Base-by-base conservation (phyloP, 2,888 invertebrate genomes). In the Orthosia incerta region DNA sequence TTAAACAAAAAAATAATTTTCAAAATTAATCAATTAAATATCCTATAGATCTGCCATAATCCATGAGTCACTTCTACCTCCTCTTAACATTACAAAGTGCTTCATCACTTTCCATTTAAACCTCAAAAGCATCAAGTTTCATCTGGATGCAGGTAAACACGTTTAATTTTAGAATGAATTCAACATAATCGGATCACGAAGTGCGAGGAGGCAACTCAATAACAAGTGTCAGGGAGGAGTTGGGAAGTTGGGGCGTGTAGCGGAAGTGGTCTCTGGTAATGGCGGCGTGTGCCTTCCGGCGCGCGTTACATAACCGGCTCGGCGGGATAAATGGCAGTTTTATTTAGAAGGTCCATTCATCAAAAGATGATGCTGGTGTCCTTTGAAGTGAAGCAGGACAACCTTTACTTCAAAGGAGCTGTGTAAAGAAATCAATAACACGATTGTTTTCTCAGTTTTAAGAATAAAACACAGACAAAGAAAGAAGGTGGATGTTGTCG, bases 201-300 rank as follows among this genome's bases (percentile, higher is more conserved):
- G 72, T 56, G 71, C 71, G 68, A 81, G 74, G 75, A 62, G n/a
- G 59, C 76, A 87, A 86, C 78, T 83, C 85, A 80, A 84, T 84
- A 86, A 85, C 87, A 85, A 82, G 82, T 86, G 81, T 79, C 82
- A 64, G 71, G 80, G 69, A 77, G 73, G 79, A 87, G 82, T 86
- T 86, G 72, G 74, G 76, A 86, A 88, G 87, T 88, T 86, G 74
- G 63, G 62, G 80, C 74, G 76, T 69, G 74, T 79, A 71, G 62
- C 86, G 88, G 88, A 88, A 87, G 86, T 69, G 85, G 88, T 82
- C 76, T 72, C 53, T 74, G 80, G 85, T 86, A 87, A 88, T 85
- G 80, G 86, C 86, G 82, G 82, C 79, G 73, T 79, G 71, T 76
- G 76, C 83, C 80, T 79, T 82, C 85, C 84, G 85, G 70, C 71